Base-by-base conservation (phyloP, 2,888 invertebrate genomes). In the Dicycla oo region DNA sequence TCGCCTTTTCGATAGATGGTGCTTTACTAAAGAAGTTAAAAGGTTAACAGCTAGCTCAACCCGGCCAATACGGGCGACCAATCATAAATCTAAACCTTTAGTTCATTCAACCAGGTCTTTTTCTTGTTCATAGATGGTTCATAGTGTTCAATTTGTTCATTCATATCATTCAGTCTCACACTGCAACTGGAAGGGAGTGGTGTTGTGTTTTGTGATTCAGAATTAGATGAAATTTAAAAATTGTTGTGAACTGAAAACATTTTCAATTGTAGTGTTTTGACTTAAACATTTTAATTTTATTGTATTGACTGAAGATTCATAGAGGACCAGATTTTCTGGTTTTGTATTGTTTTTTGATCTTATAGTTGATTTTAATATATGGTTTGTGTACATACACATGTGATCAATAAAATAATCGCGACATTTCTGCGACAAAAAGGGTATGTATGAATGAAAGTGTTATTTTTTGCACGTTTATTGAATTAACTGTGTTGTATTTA, bases 371-470 rank as follows among this genome's bases (percentile, higher is more conserved):
- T 88, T 85, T 84, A 82, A 82, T 87, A 81, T 79, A 87, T 81
- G 87, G 82, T 91, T 93, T 91, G 91, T 92, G 91, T 91, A 91
- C 89, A 92, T 91, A 90, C 89, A 92, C 92, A 93, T 94, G 94
- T 95, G 95, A 95, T 94, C 94, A 88, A 95, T 95, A 94, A 84
- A 86, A 86, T 87, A 86, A 81, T 87, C 83, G 79, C 84, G 78
- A 86, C 87, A 87, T 89, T 90, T 89, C 86, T 88, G 88, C 87
- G 54, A 87, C 90, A 86, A 83, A 88, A 89, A 86, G 88, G 94
- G 95, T 95, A 94, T 88, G 95, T 94, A 91, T 94, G 88, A 94
- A 92, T 93, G 86, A 94, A 92, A 93, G 81, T 87, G 62, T 57
- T 74, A 53, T 75, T 84, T 74, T 84, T 85, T 84, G 63, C 60